Conservation (phyloP, 2,113 vertebrate species). For the Mobula hypostoma region DNA sequence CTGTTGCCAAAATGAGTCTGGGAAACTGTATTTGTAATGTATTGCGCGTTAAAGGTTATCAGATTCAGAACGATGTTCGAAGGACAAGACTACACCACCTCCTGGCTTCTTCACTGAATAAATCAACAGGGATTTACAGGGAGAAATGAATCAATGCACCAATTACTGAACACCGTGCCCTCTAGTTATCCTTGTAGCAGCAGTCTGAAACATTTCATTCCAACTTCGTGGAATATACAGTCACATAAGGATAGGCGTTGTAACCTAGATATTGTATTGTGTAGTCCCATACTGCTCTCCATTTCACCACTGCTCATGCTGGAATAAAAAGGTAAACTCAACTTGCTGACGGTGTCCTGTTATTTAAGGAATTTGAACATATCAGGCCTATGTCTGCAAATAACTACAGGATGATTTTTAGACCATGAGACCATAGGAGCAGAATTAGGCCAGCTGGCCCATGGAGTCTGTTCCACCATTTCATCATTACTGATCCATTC, state of each 20-base stretch:
- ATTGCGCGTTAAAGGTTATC: slow-evolving; percentile 5
- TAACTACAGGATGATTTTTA: background rate
- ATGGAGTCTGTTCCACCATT: too few species aligned
- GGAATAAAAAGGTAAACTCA: background rate
- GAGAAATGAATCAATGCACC: background rate
- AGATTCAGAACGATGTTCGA: slow-evolving; percentile 18
- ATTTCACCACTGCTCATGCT: slow-evolving; percentile 26
- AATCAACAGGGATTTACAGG: background rate
- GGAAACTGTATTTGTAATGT: slow-evolving; percentile 24
- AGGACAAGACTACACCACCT: background rate
- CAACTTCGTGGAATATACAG: background rate
- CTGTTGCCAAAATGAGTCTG: slow-evolving; percentile 23
- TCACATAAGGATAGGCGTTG: background rate
- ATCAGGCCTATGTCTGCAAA: background rate
- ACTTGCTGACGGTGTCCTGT: background rate
- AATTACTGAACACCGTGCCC: background rate
- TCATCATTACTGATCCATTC: too few species aligned
- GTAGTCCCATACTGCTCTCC: background rate
- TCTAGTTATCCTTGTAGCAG: slow-evolving; percentile 13
- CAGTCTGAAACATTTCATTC: background rate
- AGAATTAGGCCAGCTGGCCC: too few species aligned
- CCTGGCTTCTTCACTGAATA: slow-evolving; percentile 18
- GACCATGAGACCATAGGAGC: too few species aligned
- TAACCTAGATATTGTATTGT: slow-evolving; percentile 17
- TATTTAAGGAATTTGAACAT: background rate